Conservation (phyloP, 2,888 invertebrate species). For the Nomada flava region DNA sequence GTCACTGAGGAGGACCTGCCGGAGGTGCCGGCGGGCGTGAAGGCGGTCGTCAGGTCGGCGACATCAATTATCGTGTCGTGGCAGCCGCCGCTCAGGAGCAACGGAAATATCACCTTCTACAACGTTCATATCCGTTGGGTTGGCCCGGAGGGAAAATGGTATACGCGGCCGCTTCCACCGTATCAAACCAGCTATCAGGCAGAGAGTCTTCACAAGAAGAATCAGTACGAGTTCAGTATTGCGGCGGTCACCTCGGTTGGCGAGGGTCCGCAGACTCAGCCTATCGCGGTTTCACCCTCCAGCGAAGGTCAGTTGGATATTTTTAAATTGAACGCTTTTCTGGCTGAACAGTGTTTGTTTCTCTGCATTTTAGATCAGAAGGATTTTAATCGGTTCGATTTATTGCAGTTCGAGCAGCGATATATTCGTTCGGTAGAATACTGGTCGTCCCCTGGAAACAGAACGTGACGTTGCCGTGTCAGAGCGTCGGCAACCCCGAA, state of each 20-base stretch:
- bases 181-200: constrained; percentile 82
- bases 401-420: constrained; percentile 82
- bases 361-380: background rate
- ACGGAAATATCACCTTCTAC: constrained; percentile 87
- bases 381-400: background rate
- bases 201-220: constrained; percentile 82
- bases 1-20: constrained; percentile 97
- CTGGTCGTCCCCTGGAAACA: constrained; percentile 92
- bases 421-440: constrained; percentile 83
- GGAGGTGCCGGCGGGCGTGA: constrained; percentile 95
- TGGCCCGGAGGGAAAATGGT: constrained; percentile 81
- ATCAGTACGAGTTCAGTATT: constrained; percentile 84
- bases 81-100: constrained; percentile 93
- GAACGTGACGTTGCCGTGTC: constrained; percentile 92
- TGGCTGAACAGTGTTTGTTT: background rate
- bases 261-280: constrained; percentile 82
- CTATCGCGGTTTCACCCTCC: constrained; percentile 84
- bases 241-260: constrained; percentile 83
- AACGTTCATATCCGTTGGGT: constrained; percentile 80
- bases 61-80: constrained; percentile 95
- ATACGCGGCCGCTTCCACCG: constrained; percentile 76
- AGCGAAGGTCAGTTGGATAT: constrained; percentile 80
- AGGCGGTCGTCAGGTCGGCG: constrained; percentile 93
- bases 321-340: background rate
- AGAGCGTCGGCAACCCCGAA: constrained; percentile 92